Percentiles rank a stretch among this genome's conserved stretches.
phyloP scores from a whole-genome alignment of 2,113 vertebrate species.

The Plotosus lineatus region DNA sequence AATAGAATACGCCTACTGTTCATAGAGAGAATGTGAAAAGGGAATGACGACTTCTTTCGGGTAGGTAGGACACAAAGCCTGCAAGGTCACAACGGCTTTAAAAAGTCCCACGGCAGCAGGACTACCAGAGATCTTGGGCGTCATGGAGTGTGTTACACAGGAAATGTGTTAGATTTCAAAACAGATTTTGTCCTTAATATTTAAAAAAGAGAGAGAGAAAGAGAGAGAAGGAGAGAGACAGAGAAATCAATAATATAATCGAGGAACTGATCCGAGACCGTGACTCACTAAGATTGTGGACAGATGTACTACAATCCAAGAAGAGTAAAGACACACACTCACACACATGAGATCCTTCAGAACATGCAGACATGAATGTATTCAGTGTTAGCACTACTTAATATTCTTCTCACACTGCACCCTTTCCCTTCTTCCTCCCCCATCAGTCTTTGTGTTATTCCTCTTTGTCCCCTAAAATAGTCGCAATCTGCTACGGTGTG shows the following conservation, averaged over 20 bases:
- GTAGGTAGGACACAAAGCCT: background rate
- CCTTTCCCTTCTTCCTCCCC: background rate
- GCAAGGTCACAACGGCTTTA: constrained; percentile 20
- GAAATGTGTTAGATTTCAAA: background rate
- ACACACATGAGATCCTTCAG: constrained; percentile 1
- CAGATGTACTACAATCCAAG: background rate
- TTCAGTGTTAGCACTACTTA: constrained; percentile 7
- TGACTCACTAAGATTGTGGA: background rate
- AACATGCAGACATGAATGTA: background rate
- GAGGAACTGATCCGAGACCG: background rate
- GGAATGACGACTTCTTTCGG: background rate
- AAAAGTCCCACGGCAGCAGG: constrained; percentile 25
- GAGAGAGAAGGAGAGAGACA: too few relatives aligned
- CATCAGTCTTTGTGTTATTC: background rate
- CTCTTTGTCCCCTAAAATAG: background rate
- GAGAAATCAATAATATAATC: background rate
- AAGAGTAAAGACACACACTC: background rate
- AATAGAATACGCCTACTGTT: background rate
- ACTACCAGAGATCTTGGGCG: background rate
- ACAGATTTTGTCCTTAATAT: background rate
- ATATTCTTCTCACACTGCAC: constrained; percentile 37
- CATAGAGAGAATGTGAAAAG: background rate
- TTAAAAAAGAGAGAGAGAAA: too few relatives aligned
- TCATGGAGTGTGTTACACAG: background rate
- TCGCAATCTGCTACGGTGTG: background rate